Conservation (phyloP, 2,797 vertebrate species). For the Ciconia nigra region DNA sequence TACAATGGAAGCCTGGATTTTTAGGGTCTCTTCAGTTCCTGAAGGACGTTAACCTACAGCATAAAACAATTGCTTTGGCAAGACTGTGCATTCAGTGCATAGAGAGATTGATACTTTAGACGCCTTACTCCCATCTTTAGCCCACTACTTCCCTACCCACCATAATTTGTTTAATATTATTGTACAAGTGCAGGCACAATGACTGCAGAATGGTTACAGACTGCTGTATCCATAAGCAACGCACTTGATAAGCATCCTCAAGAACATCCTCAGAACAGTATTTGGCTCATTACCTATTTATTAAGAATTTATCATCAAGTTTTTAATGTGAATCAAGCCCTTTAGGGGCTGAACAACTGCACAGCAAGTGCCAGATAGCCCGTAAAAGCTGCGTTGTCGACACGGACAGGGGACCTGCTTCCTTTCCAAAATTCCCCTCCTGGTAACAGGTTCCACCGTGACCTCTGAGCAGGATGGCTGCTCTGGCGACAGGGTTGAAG, state of each 20-base stretch:
- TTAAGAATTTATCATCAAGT: background rate
- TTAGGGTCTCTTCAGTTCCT: background rate
- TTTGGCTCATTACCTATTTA: background rate
- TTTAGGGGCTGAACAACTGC: background rate
- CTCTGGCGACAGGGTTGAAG: background rate
- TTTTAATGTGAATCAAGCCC: background rate
- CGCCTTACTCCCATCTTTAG: background rate
- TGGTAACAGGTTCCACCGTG: background rate
- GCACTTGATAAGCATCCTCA: background rate
- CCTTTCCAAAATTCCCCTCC: background rate
- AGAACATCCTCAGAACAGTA: background rate
- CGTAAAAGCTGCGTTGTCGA: background rate
- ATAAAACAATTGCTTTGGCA: background rate
- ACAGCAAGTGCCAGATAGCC: background rate
- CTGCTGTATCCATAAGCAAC: background rate
- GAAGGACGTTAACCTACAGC: background rate
- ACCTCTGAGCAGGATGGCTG: background rate
- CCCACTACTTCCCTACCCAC: background rate
- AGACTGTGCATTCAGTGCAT: accelerated
- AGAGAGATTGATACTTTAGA: background rate
- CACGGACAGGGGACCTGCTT: background rate
- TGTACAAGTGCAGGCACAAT: background rate
- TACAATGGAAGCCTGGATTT: background rate
- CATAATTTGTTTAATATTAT: background rate
- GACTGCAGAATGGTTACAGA: background rate